Base-by-base conservation (phyloP, 2,797 vertebrate genomes). In the Hippopotamyrus pictus region DNA sequence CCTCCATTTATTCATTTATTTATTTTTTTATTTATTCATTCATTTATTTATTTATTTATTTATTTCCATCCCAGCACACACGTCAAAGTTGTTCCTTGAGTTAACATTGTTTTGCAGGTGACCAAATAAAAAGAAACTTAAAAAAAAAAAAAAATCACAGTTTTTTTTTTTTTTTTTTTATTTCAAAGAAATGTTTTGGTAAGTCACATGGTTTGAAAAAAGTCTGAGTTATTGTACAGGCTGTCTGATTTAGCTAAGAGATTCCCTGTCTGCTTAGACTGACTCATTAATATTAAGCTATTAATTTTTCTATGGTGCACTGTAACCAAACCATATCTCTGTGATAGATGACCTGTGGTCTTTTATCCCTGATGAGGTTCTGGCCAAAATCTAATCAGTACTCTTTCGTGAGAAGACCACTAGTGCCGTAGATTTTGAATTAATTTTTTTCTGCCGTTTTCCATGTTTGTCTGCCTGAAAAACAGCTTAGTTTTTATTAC, bases 331-430 rank as follows among this genome's bases (percentile, higher is more conserved):
- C 89, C 69, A 37, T 53, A 54, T 88, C 33, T 88, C 84, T 37
- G 25, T 5, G 29, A 33, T 14, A 69, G 65, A 33, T 14, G 65
- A 33, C 25, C 65, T 37, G 29, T 29, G 65, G 65, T 0, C 86
- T 83, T 37, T 37, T 48, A 48, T 82, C 69, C 44, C 5, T 65
- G 53, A 83, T 41, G 53, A 83, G 73, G 19, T 33, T 37, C 87
- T 44, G 89, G 33, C 14, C 79, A 86, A 50, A 90, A 85, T 88
- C 76, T 51, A 85, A 65, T 84, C 79, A 88, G 46, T 54, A 54
- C 54, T 33, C 62, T 69, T 57, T 54, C 44, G 59, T 54, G 51
- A 3, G 79, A 25, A 90, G 9, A 44, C 48, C 48, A 41, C 69
- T 69, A 90, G 65, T 46, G 82, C n/a, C 9, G n/a, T 5, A 50